Evolutionary conservation across 2,797 vertebrate genomes (phyloP).

Genomic region (Bryconaethiops microstoma): DNA sequence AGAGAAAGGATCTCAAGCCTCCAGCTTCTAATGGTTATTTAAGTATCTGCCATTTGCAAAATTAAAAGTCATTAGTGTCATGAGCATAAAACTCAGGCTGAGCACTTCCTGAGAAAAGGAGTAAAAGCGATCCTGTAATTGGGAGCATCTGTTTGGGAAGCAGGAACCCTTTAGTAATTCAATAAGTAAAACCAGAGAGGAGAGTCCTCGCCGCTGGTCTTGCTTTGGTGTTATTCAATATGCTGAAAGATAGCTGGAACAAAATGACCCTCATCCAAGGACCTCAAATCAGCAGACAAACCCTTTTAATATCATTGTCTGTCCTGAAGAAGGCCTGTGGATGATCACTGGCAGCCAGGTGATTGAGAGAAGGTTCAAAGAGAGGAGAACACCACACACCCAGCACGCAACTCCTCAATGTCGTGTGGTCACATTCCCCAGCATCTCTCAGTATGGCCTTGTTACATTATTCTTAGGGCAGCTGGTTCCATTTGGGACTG

Average conservation of each 20-base stretch:
- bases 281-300: slow-evolving; percentile 37
- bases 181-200: slow-evolving; percentile 63
- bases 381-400: background rate
- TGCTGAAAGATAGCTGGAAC: slow-evolving; percentile 57
- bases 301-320: slow-evolving; percentile 35
- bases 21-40: slow-evolving; percentile 60
- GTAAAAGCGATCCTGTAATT: slow-evolving; percentile 51
- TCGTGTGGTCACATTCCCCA: slow-evolving; percentile 16
- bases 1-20: slow-evolving; percentile 36
- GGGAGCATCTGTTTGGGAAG: slow-evolving; percentile 58
- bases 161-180: slow-evolving; percentile 53
- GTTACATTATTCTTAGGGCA: slow-evolving; percentile 57
- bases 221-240: slow-evolving; percentile 53
- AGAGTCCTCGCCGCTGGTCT: slow-evolving; percentile 49
- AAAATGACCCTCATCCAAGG: slow-evolving; percentile 47
- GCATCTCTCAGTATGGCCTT: slow-evolving; percentile 32
- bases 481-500: slow-evolving; percentile 57
- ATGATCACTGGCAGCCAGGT: slow-evolving; percentile 35
- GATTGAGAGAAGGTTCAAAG: background rate
- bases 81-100: slow-evolving; percentile 40
- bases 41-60: slow-evolving; percentile 59
- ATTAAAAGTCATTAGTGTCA: slow-evolving; percentile 62
- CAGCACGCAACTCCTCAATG: slow-evolving; percentile 8
- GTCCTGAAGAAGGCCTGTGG: slow-evolving; percentile 23
- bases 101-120: slow-evolving; percentile 56